Evolutionary conservation across 2,797 vertebrate species (phyloP).

Genomic region (Scolopax bukidnonensis): DNA sequence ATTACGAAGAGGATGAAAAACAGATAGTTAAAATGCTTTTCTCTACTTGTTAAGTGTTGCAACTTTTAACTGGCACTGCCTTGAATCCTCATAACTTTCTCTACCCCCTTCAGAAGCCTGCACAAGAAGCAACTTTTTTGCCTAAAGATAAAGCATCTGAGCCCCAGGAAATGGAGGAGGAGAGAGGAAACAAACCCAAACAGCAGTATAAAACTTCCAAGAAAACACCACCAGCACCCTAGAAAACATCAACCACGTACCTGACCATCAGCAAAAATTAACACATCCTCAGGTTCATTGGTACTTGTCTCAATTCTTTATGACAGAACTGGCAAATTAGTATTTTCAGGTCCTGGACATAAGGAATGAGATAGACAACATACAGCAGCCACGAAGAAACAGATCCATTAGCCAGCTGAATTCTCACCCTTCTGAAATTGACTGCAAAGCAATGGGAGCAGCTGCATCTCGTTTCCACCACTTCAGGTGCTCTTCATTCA

Average conservation of each 20-base stretch:
- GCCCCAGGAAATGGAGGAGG: neutral
- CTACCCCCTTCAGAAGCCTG: neutral
- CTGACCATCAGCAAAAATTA: neutral
- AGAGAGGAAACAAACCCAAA: neutral
- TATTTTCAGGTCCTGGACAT: neutral
- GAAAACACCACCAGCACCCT: neutral
- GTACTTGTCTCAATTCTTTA: neutral
- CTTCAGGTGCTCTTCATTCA: neutral
- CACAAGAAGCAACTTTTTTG: neutral
- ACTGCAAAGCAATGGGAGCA: neutral
- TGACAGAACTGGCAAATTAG: neutral
- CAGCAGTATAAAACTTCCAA: neutral
- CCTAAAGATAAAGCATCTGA: neutral
- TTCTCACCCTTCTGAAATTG: neutral
- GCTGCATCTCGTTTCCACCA: neutral
- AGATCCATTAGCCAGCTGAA: neutral
- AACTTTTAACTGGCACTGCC: neutral
- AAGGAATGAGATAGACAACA: rapidly evolving
- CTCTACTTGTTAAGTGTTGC: neutral
- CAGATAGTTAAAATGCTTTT: neutral
- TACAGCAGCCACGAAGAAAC: neutral
- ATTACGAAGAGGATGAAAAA: neutral
- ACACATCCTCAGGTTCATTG: neutral
- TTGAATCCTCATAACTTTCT: neutral
- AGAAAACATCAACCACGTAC: neutral